Base-by-base conservation (phyloP, 1,140 invertebrate genomes). In the Zophobas morio region DNA sequence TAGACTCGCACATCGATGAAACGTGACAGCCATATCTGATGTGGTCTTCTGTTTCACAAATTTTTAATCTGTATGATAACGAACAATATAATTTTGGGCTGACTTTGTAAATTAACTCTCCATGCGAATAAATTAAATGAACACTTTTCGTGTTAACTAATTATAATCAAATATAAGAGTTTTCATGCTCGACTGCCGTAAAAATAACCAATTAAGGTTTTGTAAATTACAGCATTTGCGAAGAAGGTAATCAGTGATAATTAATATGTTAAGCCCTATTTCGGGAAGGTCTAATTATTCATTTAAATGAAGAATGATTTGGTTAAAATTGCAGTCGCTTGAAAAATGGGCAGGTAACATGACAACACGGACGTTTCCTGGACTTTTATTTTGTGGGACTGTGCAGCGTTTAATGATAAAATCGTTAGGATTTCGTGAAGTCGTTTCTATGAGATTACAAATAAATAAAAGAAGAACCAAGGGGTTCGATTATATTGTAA, bases 271-370 rank as follows among this genome's bases (percentile, higher is more conserved):
- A 37, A 39, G 33, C 37, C 33, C 2, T 66, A 66, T 6, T 37
- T 66, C 37, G 32, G 33, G 39, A 66, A 36, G 42, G 42, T 36
- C 1, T 37, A 37, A 39, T 42, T 46, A 42, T n/a, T 46, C 37
- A 66, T 66, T 20, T 35, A 66, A 66, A 66, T 37, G 60, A 36
- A 51, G n/a, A 51, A 51, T 51, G n/a, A 51, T 51, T 51, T 51
- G 49, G 3, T 8, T 46, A 51, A 51, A 51, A 51, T 51, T 6
- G 49, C n/a, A 6, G 4, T 51, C n/a, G 49, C 2, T 4, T 4
- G n/a, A 51, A 51, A 51, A 51, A 51, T 51, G 49, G n/a, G 42
- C 42, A 46, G 6, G 20, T 20, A 20, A 20, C 20, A 20, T 20
- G 20, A 20, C 20, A 20, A 20, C 20, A 20, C 20, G 20, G 20